These are phyloP conservation scores for Platalea minor DNA, from an alignment of 2,797 vertebrate species.

Conservation along the genomic window DNA sequence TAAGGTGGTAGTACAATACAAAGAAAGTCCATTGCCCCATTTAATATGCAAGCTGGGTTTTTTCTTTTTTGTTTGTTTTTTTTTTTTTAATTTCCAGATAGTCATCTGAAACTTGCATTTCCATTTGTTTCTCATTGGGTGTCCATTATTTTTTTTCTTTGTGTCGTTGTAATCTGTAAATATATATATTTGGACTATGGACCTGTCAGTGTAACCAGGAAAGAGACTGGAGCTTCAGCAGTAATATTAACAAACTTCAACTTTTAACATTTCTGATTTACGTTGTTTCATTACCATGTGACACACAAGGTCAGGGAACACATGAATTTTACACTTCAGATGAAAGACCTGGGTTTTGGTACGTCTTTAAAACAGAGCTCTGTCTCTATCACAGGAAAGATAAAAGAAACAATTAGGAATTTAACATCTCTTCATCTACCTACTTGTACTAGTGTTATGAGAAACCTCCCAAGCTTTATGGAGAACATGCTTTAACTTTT, in stretches of 20 bases:
- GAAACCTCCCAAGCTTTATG: slow-evolving; percentile 52
- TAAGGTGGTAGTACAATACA: background rate
- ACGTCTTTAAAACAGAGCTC: slow-evolving; percentile 47
- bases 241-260: slow-evolving; percentile 68
- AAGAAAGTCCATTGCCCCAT: background rate
- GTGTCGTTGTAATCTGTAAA: background rate
- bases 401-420: slow-evolving; percentile 58
- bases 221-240: slow-evolving; percentile 52
- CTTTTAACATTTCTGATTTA: slow-evolving; percentile 70
- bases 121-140: slow-evolving; percentile 44
- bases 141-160: slow-evolving; percentile 34
- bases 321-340: slow-evolving; percentile 65
- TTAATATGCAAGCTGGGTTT: background rate
- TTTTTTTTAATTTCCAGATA: background rate
- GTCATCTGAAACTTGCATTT: slow-evolving; percentile 16
- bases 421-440: slow-evolving; percentile 59
- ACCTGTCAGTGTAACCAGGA: slow-evolving; percentile 46
- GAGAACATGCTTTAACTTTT: slow-evolving; percentile 24
- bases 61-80: background rate
- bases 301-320: slow-evolving; percentile 58
- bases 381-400: slow-evolving; percentile 48
- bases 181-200: slow-evolving; percentile 56
- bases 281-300: slow-evolving; percentile 66
- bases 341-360: slow-evolving; percentile 59
- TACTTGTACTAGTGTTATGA: slow-evolving; percentile 29